Evolutionary conservation across 1,140 invertebrate genomes (phyloP).

Genomic region (Drosophila willistoni): DNA sequence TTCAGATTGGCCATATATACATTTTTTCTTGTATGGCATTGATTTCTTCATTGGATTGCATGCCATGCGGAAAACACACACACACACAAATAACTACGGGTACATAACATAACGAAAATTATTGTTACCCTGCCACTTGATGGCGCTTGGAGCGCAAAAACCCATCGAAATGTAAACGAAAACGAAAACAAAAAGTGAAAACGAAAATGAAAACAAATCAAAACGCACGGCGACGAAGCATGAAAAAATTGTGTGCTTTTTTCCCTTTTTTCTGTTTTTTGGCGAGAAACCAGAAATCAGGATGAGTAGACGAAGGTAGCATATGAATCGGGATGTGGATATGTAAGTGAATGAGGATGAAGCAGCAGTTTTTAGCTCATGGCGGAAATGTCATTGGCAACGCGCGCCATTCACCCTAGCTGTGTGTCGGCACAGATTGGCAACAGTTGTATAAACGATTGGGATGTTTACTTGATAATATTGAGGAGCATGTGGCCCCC

Average conservation of each 20-base stretch:
- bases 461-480: slow-evolving; percentile 71
- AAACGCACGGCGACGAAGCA: slow-evolving; percentile 56
- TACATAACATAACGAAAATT: slow-evolving; percentile 10
- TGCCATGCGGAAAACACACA: slow-evolving; percentile 15
- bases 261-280: slow-evolving; percentile 30
- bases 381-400: slow-evolving; percentile 68
- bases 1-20: neutral
- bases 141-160: slow-evolving; percentile 25
- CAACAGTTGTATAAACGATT: slow-evolving; percentile 78
- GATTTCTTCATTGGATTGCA: slow-evolving; percentile 14
- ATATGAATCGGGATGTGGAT: neutral
- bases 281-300: neutral
- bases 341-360: neutral
- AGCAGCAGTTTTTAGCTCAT: slow-evolving; percentile 29
- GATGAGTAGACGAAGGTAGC: slow-evolving; percentile 16
- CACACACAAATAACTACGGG: neutral
- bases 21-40: slow-evolving; percentile 21
- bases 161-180: slow-evolving; percentile 24
- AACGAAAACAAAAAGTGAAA: slow-evolving; percentile 36
- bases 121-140: slow-evolving; percentile 30
- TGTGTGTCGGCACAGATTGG: slow-evolving; percentile 46
- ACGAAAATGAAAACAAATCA: slow-evolving; percentile 58
- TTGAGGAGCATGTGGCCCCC: slow-evolving; percentile 3
- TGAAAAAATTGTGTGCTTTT: slow-evolving; percentile 47
- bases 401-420: slow-evolving; percentile 12